A percentile compares a stretch with the other conserved stretches of the same genome.
Conservation (phyloP, 2,888 invertebrate genomes). For the Strigamia crassipes region DNA sequence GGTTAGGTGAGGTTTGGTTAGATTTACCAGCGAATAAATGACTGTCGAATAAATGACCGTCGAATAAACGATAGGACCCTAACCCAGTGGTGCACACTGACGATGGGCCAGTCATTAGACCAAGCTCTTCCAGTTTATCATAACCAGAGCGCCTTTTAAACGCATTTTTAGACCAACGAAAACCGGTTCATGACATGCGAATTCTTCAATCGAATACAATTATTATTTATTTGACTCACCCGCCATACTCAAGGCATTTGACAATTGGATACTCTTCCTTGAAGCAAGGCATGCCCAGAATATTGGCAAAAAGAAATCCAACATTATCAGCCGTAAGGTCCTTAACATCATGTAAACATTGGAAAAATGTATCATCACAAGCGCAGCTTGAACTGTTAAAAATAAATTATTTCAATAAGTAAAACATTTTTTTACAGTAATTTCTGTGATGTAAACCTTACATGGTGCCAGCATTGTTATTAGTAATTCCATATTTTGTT, state of each 20-base stretch:
- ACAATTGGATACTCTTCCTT: background rate
- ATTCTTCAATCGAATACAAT: too few relatives aligned
- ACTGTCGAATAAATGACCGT: too few relatives aligned
- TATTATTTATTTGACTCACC: background rate
- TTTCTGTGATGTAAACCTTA: background rate
- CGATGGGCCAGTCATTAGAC: too few relatives aligned
- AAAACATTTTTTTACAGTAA: too few relatives aligned
- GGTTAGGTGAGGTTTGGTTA: too few relatives aligned
- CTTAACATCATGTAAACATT: background rate
- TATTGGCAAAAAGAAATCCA: background rate
- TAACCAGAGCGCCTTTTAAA: too few relatives aligned
- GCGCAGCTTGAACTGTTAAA: background rate
- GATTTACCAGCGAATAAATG: too few relatives aligned
- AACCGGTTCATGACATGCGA: too few relatives aligned
- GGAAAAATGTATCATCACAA: background rate
- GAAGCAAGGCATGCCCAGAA: constrained; percentile 7
- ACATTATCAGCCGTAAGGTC: background rate
- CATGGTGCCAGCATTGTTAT: background rate
- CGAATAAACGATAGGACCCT: too few relatives aligned
- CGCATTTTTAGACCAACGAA: too few relatives aligned
- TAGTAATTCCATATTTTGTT: background rate
- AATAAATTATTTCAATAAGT: background rate
- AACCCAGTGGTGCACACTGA: too few relatives aligned
- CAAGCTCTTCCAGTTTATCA: too few relatives aligned
- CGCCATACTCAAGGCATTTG: background rate